Evolutionary conservation across 2,888 invertebrate species (phyloP).

Genomic region (Morinoia aosen): DNA sequence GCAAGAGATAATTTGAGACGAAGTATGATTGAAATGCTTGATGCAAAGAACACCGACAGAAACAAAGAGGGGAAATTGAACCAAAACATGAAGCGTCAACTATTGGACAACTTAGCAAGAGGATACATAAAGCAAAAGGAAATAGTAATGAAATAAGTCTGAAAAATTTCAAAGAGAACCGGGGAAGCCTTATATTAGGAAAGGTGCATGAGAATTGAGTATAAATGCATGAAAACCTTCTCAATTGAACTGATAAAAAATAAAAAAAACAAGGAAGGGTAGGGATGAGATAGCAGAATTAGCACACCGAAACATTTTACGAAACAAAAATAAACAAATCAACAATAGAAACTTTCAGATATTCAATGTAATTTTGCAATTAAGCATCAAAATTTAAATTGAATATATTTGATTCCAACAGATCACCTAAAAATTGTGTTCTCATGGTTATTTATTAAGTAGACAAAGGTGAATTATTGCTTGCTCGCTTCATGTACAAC

Average conservation of each 20-base stretch:
- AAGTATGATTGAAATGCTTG: neutral
- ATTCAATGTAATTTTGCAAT: neutral
- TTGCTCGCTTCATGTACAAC: neutral
- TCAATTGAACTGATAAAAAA: neutral
- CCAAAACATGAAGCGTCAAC: neutral
- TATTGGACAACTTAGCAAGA: neutral
- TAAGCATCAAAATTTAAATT: neutral
- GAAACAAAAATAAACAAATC: no score
- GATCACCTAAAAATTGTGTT: neutral
- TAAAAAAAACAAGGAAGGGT: no score
- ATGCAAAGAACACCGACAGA: neutral
- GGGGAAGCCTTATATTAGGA: no score
- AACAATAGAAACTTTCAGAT: no score
- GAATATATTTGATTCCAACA: neutral
- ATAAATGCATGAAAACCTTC: neutral
- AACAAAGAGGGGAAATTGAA: neutral
- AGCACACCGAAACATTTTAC: no score
- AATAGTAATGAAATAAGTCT: neutral
- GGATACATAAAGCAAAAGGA: neutral
- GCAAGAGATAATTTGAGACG: neutral
- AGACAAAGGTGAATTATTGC: neutral
- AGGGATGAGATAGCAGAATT: no score
- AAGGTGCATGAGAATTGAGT: no score
- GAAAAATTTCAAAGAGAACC: neutral
- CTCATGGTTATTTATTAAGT: neutral